phyloP scores from a whole-genome alignment of 2,797 vertebrate genomes.

The Leuciscus waleckii region DNA sequence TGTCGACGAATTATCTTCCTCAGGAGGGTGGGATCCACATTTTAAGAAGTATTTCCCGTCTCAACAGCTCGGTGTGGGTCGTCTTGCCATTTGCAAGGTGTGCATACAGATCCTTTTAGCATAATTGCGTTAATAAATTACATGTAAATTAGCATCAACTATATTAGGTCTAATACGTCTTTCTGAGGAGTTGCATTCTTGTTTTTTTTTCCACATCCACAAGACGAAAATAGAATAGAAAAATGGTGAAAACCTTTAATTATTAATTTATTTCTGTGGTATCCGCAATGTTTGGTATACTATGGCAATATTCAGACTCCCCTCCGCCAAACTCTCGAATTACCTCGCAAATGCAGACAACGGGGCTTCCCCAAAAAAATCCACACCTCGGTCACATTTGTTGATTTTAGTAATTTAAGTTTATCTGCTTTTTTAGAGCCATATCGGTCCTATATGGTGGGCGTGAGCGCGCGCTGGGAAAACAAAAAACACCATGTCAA shows the following conservation, averaged over 20 bases:
- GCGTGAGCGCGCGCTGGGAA: constrained; percentile 77
- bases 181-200: constrained; percentile 63
- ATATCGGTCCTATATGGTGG: constrained; percentile 74
- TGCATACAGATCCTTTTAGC: constrained; percentile 54
- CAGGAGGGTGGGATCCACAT: constrained; percentile 59
- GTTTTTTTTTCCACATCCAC: constrained; percentile 36
- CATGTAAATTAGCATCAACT: constrained; percentile 63
- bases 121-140: constrained; percentile 60
- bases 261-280: constrained; percentile 73
- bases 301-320: constrained; percentile 59
- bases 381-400: constrained; percentile 75
- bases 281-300: constrained; percentile 74
- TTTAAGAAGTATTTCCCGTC: constrained; percentile 57
- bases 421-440: constrained; percentile 60
- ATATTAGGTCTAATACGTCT: constrained; percentile 71
- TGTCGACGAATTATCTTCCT: constrained; percentile 56
- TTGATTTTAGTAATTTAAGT: constrained; percentile 78
- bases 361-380: constrained; percentile 74
- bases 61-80: constrained; percentile 43
- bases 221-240: constrained; percentile 74
- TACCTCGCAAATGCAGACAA: constrained; percentile 69
- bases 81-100: constrained; percentile 54
- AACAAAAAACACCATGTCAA: constrained; percentile 67
- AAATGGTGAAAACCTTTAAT: constrained; percentile 70
- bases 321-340: constrained; percentile 63